Conservation (phyloP, 2,113 vertebrate species). For the Prolemur simus region DNA sequence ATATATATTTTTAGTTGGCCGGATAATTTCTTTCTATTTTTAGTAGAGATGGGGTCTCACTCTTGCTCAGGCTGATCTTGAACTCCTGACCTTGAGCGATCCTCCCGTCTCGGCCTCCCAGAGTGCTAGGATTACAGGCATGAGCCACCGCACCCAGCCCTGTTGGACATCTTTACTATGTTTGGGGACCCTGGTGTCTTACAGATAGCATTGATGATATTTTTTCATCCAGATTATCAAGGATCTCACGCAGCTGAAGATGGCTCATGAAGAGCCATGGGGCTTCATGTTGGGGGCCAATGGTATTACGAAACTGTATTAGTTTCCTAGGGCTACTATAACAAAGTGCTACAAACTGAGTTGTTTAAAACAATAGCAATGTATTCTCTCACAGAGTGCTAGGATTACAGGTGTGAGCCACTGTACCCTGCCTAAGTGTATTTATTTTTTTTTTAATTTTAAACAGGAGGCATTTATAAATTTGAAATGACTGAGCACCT, state of each 20-base stretch:
- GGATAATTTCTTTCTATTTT: no score
- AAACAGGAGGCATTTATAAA: neutral
- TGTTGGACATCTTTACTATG: no score
- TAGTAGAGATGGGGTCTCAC: no score
- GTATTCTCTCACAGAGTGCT: neutral
- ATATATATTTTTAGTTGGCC: no score
- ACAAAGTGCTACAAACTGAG: neutral
- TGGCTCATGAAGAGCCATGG: neutral
- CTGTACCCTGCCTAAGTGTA: no score
- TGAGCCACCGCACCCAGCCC: no score
- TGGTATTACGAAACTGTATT: neutral
- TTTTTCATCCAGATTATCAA: neutral
- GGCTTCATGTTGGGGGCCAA: neutral
- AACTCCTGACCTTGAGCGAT: no score
- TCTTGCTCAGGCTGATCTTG: no score
- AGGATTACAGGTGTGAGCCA: no score
- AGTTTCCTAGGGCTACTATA: neutral
- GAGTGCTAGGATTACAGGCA: no score
- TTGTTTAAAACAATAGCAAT: neutral
- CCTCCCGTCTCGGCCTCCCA: no score
- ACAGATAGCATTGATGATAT: neutral
- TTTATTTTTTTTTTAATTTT: neutral
- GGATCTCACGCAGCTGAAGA: neutral
- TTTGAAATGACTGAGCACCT: neutral
- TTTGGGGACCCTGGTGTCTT: neutral